Evolutionary conservation across 2,888 invertebrate genomes (phyloP).

Genomic region (Acleris cristana): DNA sequence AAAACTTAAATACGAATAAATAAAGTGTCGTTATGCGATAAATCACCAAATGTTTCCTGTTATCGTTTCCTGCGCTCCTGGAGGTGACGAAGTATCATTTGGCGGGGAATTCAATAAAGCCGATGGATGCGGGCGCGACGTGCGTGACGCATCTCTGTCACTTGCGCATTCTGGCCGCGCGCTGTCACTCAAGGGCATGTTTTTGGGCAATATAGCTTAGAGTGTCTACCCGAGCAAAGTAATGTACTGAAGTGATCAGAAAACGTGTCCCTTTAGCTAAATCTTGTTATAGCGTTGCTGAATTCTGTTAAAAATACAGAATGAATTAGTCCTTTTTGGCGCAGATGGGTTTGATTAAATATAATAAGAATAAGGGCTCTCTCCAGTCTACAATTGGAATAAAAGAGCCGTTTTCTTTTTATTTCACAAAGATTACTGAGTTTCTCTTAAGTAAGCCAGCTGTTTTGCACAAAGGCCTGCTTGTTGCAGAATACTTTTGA

Average conservation of each 20-base stretch:
- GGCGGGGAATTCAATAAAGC: conserved; percentile 74
- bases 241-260: neutral
- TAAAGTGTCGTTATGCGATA: conserved; percentile 37
- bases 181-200: conserved; percentile 59
- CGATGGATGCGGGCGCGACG: conserved; percentile 60
- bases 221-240: conserved; percentile 3
- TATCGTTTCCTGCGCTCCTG: conserved; percentile 64
- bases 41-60: conserved; percentile 61
- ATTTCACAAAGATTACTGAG: conserved; percentile 6
- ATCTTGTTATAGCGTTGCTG: neutral
- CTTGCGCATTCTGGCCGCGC: conserved; percentile 64
- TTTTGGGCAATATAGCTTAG: conserved; percentile 43
- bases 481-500: conserved; percentile 26
- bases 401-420: neutral
- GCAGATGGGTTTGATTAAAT: too few species aligned
- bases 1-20: conserved; percentile 21
- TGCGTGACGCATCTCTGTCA: conserved; percentile 52
- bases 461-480: conserved; percentile 20
- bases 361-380: too few species aligned
- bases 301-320: too few species aligned
- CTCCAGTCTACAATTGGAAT: too few species aligned
- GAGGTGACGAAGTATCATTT: conserved; percentile 72
- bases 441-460: conserved; percentile 18
- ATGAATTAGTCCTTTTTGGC: too few species aligned
- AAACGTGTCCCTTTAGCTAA: neutral